These are phyloP conservation scores for Spinus olivaceus DNA, from an alignment of 2,797 vertebrate genomes.

Conservation along the genomic window DNA sequence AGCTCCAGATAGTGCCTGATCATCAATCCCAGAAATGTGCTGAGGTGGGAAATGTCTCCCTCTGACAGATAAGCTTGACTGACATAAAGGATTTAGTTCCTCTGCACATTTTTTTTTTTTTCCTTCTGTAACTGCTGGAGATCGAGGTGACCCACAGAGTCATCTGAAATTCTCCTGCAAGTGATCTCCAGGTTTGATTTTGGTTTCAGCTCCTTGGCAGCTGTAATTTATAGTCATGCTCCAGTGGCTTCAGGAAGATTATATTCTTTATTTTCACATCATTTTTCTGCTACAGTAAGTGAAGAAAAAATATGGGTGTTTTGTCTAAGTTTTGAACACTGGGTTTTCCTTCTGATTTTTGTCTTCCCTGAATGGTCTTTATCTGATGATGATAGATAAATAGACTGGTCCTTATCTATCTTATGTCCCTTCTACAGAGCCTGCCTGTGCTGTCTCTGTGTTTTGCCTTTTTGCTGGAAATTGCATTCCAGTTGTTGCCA, in stretches of 20 bases:
- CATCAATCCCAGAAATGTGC: neutral
- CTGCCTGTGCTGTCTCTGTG: neutral
- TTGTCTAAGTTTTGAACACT: neutral
- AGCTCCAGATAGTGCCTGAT: neutral
- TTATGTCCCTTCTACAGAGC: neutral
- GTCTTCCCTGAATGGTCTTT: neutral
- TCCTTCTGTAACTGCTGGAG: slow-evolving; percentile 1
- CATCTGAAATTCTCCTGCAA: neutral
- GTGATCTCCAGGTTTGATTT: neutral
- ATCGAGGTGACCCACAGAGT: neutral
- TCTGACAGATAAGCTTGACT: slow-evolving; percentile 20
- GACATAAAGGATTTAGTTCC: slow-evolving; percentile 21
- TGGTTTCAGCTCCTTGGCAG: neutral
- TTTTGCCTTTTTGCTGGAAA: neutral
- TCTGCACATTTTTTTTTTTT: neutral
- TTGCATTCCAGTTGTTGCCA: neutral
- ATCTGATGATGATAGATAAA: neutral
- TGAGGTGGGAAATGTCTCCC: neutral
- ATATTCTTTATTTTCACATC: neutral
- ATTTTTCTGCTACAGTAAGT: neutral
- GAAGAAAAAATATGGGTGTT: neutral
- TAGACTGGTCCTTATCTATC: neutral
- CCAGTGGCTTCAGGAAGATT: neutral
- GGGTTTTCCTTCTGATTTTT: neutral
- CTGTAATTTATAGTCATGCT: neutral